Evolutionary conservation across 37 sponge, comb jelly and placozoan genomes (phyloP).

Genomic region (Agelas oroides): DNA sequence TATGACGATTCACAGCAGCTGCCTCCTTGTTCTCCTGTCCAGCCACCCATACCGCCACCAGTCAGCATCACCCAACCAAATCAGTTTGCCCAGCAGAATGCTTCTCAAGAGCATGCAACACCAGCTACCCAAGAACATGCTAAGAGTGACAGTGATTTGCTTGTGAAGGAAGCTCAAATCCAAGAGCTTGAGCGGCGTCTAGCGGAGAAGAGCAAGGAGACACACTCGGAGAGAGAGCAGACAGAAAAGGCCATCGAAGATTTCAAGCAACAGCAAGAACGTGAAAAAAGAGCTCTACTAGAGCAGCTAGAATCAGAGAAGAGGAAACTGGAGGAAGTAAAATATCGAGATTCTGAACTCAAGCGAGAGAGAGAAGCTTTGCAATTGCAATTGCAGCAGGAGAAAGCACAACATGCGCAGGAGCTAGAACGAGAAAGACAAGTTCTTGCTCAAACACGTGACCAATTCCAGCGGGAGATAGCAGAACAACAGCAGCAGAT

Average conservation of each 20-base stretch:
- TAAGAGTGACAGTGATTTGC: neutral
- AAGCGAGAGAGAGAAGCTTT: neutral
- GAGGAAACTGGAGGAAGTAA: conserved; percentile 5
- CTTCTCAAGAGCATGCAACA: neutral
- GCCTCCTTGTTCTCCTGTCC: conserved; percentile 32
- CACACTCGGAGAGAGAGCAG: neutral
- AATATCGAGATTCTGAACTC: too few relatives aligned
- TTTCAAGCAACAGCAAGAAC: neutral
- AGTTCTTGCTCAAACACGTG: neutral
- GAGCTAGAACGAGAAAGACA: neutral
- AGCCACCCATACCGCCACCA: conserved; percentile 20
- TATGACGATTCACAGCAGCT: conserved; percentile 33
- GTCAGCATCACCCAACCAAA: neutral
- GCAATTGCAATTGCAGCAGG: neutral
- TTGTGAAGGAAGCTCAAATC: neutral
- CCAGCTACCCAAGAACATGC: neutral
- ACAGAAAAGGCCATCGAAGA: neutral
- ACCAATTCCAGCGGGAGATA: neutral
- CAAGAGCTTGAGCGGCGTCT: neutral
- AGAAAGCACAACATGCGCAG: conserved; percentile 11
- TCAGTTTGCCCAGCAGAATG: neutral
- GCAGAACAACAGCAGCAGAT: neutral
- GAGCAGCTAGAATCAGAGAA: conserved; percentile 7
- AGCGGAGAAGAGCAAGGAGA: neutral
- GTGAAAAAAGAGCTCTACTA: conserved; percentile 3